These are phyloP conservation scores for Hipparchia semele DNA, from an alignment of 2,888 invertebrate species.

Conservation along the genomic window DNA sequence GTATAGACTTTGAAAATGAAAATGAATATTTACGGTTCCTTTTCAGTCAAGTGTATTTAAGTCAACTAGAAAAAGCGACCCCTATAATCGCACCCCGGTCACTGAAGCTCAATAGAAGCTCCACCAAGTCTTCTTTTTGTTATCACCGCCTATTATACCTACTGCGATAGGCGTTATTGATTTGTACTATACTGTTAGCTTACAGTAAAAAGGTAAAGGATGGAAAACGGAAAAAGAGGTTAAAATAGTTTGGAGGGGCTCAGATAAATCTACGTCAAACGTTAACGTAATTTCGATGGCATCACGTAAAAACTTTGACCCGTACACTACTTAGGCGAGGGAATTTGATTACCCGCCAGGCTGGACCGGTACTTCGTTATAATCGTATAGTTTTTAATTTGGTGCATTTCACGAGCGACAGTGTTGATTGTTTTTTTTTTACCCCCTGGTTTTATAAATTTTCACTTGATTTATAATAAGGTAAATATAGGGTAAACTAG, in stretches of 20 bases:
- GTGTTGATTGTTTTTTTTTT: not conserved
- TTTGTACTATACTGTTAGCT: not conserved
- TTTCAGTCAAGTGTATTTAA: no score
- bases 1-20: no score
- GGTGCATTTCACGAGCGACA: constrained; percentile 2
- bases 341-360: constrained; percentile 39
- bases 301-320: constrained; percentile 39
- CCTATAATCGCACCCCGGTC: no score
- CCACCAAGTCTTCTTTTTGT: no score
- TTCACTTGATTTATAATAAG: no score
- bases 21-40: no score
- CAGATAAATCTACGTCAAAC: constrained; percentile 23
- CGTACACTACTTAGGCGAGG: constrained; percentile 37
- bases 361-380: constrained; percentile 33
- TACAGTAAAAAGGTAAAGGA: constrained; percentile 16
- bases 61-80: no score
- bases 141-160: no score
- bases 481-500: no score
- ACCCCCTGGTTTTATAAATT: no score
- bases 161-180: not conserved
- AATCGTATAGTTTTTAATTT: constrained; percentile 37
- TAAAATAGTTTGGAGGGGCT: constrained; percentile 9
- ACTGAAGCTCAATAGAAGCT: no score
- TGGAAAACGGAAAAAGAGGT: not conserved
- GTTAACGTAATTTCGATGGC: constrained; percentile 34